phyloP scores from a whole-genome alignment of 2,113 vertebrate species.

The Plotosus lineatus region DNA sequence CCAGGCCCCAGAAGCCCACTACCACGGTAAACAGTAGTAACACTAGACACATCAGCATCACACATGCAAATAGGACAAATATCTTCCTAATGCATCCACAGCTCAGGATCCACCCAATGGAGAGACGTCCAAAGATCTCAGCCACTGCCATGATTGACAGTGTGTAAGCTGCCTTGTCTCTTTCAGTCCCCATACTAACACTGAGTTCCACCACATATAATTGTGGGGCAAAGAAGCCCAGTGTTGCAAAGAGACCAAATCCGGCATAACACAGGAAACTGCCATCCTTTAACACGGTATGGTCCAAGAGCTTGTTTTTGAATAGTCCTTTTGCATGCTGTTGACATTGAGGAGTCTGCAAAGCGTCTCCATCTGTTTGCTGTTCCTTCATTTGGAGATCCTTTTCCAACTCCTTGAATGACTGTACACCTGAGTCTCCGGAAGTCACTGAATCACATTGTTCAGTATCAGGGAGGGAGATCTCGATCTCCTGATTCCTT shows the following conservation, averaged over 20 bases:
- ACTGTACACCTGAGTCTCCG: slow-evolving; percentile 82
- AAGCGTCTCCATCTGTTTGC: slow-evolving; percentile 39
- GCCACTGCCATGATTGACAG: slow-evolving; percentile 87
- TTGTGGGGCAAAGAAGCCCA: slow-evolving; percentile 93
- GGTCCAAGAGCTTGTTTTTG: slow-evolving; percentile 78
- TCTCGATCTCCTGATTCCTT: slow-evolving; percentile 43
- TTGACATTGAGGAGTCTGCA: not conserved
- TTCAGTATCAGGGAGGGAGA: slow-evolving; percentile 13
- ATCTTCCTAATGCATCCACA: slow-evolving; percentile 80
- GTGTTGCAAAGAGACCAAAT: slow-evolving; percentile 91
- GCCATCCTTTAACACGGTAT: slow-evolving; percentile 84
- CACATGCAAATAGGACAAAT: slow-evolving; percentile 84
- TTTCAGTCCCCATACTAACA: slow-evolving; percentile 80
- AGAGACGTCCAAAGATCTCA: slow-evolving; percentile 84
- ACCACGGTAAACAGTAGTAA: slow-evolving; percentile 87
- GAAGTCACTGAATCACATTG: slow-evolving; percentile 73
- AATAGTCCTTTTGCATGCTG: slow-evolving; percentile 8
- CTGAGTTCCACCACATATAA: slow-evolving; percentile 91
- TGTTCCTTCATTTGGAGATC: not conserved
- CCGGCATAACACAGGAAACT: slow-evolving; percentile 90
- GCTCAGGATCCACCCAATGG: slow-evolving; percentile 82
- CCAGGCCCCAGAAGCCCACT: slow-evolving; percentile 83
- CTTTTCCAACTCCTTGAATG: slow-evolving; percentile 66
- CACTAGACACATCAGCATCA: slow-evolving; percentile 73
- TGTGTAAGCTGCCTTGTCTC: slow-evolving; percentile 81